These are phyloP conservation scores for Trilocha varians DNA, from an alignment of 2,888 invertebrate genomes.

Conservation along the genomic window DNA sequence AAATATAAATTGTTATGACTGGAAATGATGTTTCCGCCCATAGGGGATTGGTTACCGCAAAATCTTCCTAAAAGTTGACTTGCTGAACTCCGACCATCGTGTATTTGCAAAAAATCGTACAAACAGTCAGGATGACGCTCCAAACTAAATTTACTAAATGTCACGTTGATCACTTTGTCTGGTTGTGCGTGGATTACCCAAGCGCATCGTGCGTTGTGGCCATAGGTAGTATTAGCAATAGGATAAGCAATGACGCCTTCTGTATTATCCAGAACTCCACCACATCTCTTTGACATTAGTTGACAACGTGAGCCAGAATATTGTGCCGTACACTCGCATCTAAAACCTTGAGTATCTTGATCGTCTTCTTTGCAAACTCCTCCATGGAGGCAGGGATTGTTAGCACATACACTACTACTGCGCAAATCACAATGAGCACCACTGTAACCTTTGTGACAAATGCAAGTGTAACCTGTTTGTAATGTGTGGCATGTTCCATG, in stretches of 20 bases:
- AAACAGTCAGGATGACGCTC: slow-evolving; percentile 78
- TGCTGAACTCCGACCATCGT: slow-evolving; percentile 85
- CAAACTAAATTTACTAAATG: slow-evolving; percentile 83
- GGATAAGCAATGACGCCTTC: slow-evolving; percentile 80
- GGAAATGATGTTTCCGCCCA: slow-evolving; percentile 81
- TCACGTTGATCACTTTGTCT: slow-evolving; percentile 83
- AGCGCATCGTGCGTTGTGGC: slow-evolving; percentile 80
- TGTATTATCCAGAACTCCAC: slow-evolving; percentile 51
- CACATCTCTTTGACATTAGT: slow-evolving; percentile 53
- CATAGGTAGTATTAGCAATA: slow-evolving; percentile 64
- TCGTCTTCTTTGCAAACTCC: slow-evolving; percentile 77
- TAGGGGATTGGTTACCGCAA: slow-evolving; percentile 82
- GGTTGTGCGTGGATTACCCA: slow-evolving; percentile 83
- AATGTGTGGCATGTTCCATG: slow-evolving; percentile 74
- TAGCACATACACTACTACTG: slow-evolving; percentile 76
- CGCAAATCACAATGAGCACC: slow-evolving; percentile 76
- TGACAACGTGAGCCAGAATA: slow-evolving; percentile 80
- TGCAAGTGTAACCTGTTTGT: slow-evolving; percentile 64
- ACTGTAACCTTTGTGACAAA: slow-evolving; percentile 74
- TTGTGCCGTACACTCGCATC: slow-evolving; percentile 78
- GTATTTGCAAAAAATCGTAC: slow-evolving; percentile 84
- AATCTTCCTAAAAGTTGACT: slow-evolving; percentile 83
- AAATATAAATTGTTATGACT: slow-evolving; percentile 85
- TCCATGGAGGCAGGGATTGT: slow-evolving; percentile 86
- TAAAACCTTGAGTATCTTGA: slow-evolving; percentile 33